phyloP scores from a whole-genome alignment of 2,797 vertebrate genomes.

The Acrocephalus scirpaceus region DNA sequence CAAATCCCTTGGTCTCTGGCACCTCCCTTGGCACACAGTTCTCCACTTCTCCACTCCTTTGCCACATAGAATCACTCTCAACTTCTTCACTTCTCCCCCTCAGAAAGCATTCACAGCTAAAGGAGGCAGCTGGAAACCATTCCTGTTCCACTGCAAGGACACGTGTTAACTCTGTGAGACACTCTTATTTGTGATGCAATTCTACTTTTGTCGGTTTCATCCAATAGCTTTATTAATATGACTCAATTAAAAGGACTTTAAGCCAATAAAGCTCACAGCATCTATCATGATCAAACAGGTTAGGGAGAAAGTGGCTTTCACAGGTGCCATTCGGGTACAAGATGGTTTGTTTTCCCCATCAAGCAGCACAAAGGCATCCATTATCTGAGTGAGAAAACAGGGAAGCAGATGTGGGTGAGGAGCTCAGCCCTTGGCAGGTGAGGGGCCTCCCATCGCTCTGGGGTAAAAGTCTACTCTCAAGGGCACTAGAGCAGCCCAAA shows the following conservation, averaged over 20 bases:
- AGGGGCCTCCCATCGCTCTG: fast-evolving
- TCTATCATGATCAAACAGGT: not conserved
- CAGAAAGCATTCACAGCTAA: not conserved
- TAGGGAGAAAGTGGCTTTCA: not conserved
- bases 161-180: not conserved
- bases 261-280: not conserved
- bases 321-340: fast-evolving
- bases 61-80: not conserved
- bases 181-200: not conserved
- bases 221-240: not conserved
- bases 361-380: not conserved
- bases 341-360: not conserved
- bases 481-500: not conserved
- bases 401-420: not conserved
- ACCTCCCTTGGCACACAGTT: not conserved
- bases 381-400: not conserved
- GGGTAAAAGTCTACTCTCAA: not conserved
- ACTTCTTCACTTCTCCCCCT: not conserved
- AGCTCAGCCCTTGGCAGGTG: not conserved
- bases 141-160: not conserved
- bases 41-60: not conserved
- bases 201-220: not conserved
- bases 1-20: not conserved
- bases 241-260: not conserved
- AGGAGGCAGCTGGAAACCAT: not conserved